Percentiles rank a stretch among this genome's conserved stretches.
Evolutionary conservation across 2,113 vertebrate genomes (phyloP).

Genomic region (Ochotona curzoniae): DNA sequence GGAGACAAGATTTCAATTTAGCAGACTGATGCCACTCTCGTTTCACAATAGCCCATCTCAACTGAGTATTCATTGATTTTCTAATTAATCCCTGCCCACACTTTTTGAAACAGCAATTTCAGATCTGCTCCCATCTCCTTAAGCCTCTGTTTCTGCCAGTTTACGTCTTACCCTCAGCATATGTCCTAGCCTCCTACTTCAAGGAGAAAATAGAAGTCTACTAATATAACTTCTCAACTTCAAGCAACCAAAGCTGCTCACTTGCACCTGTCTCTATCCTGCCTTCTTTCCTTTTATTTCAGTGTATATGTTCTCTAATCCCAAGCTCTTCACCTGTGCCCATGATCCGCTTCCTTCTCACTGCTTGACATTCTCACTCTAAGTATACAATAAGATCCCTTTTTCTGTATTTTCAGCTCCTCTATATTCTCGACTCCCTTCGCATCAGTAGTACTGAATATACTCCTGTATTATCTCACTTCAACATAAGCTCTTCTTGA

Average conservation of each 20-base stretch:
- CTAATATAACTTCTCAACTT: slow-evolving; percentile 14
- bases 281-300: not conserved
- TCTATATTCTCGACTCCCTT: not conserved
- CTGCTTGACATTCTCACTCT: not conserved
- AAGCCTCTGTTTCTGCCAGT: slow-evolving; percentile 50
- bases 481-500: not conserved
- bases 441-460: not conserved
- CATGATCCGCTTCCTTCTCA: not conserved
- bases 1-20: not conserved
- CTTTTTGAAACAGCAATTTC: slow-evolving; percentile 50
- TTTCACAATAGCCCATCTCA: not conserved
- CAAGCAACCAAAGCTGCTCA: slow-evolving; percentile 29
- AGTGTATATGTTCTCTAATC: not conserved
- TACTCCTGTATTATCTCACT: not conserved
- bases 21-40: not conserved
- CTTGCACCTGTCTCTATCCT: not conserved
- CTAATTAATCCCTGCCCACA: slow-evolving; percentile 24
- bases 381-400: not conserved
- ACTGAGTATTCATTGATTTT: not conserved
- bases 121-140: slow-evolving; percentile 4
- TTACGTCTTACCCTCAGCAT: slow-evolving; percentile 50
- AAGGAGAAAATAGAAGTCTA: slow-evolving; percentile 67
- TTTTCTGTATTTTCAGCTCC: not conserved
- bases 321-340: not conserved
- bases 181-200: slow-evolving; percentile 58